These are phyloP conservation scores for Laterallus jamaicensis DNA, from an alignment of 2,113 vertebrate genomes.

Conservation along the genomic window DNA sequence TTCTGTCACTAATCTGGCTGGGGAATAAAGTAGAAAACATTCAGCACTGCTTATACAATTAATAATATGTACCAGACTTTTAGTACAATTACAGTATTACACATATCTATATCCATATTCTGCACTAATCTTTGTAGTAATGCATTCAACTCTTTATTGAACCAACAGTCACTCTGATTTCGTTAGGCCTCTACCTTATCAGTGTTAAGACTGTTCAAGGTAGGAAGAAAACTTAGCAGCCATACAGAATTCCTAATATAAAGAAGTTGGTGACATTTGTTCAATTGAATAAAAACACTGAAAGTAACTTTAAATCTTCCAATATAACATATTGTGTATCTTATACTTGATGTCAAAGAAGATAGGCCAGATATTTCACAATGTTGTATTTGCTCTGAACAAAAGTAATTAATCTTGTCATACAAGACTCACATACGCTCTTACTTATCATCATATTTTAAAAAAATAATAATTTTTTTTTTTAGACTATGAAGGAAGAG, in stretches of 20 bases:
- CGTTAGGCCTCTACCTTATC: neutral
- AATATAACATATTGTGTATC: neutral
- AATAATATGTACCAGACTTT: neutral
- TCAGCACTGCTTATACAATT: neutral
- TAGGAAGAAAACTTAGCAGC: neutral
- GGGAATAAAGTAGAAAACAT: neutral
- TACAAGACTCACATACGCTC: neutral
- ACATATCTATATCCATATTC: neutral
- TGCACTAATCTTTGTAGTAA: neutral
- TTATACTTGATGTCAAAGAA: neutral
- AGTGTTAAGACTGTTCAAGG: neutral
- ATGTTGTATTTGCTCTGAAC: neutral
- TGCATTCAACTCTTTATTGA: neutral
- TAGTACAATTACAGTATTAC: neutral
- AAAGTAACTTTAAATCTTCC: neutral
- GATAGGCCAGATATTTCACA: neutral
- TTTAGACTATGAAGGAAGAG: constrained; percentile 79
- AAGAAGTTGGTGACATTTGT: neutral
- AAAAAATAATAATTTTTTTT: neutral
- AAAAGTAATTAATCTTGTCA: neutral
- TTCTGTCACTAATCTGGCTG: neutral
- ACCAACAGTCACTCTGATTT: neutral
- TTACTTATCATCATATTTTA: neutral
- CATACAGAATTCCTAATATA: neutral
- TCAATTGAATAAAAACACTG: neutral